Base-by-base conservation (phyloP, 2,113 vertebrate species). In the Rhabdomys dilectus region DNA sequence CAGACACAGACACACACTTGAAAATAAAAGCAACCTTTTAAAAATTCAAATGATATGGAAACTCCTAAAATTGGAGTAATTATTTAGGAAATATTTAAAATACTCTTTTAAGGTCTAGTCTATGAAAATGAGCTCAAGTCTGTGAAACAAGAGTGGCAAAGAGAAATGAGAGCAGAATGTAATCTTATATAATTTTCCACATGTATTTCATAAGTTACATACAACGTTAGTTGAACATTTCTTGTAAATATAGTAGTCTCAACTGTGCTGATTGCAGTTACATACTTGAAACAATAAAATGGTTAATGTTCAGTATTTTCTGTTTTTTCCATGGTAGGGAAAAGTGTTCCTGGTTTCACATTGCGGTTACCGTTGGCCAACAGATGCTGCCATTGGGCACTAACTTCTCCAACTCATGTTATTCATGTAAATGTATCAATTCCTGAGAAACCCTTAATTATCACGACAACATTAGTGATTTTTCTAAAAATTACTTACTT, bases 51-150 rank as follows among this genome's bases (percentile, higher is more conserved):
- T 91, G 51, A 85, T 88, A 22, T 19, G 5, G 45, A 94, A 92
- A 94, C 12, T 1, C 72, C 90, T 66, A 94, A 84, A 73, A 39
- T 81, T 81, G 78, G 56, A 85, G 73, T 80, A 31, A 29, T 34
- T 13, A 94, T 66, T 91, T 91, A 88, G 29, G 36, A 91, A 95
- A 82, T 9, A 84, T 29, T 66, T 88, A 77, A 92, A 85, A 29
- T 13, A 31, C 36, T n/a, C 29, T 58, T 58, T 48, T 60, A 58
- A 92, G 34, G 53, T 66, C 36, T 70, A 45, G 5, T 62, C 39
- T 45, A 6, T 93, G 48, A 86, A 85, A 91, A 48, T 68, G 48
- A 24, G 68, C 4, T 10, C 60, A n/a, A 45, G n/a, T 90, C 72
- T 12, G 60, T 62, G 3, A 64, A 77, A 89, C 22, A 64, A 62